Conservation (phyloP, 2,797 vertebrate species). For the Rhyacichthys aspro region DNA sequence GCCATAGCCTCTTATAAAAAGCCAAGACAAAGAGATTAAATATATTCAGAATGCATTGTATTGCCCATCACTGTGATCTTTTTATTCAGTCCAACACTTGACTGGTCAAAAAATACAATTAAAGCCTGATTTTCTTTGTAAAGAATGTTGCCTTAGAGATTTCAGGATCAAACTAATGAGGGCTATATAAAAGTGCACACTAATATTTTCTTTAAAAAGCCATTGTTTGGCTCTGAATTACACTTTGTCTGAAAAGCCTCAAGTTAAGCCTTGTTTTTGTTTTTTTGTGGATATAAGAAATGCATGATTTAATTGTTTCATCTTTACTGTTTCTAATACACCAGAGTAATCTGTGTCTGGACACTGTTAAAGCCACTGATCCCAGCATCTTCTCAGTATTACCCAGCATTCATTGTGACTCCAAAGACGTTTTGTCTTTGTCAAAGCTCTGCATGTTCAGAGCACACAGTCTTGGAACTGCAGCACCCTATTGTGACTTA, state of each 20-base stretch:
- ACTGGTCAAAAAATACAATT: slow-evolving; percentile 45
- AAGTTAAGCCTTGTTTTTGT: slow-evolving; percentile 4
- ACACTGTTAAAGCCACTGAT: slow-evolving; percentile 13
- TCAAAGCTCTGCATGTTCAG: slow-evolving; percentile 49
- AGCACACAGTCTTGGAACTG: slow-evolving; percentile 35
- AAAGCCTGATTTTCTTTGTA: slow-evolving; percentile 56
- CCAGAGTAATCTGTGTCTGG: slow-evolving; percentile 8
- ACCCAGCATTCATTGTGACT: slow-evolving; percentile 24
- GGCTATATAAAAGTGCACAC: slow-evolving; percentile 73
- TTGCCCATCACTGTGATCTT: slow-evolving; percentile 63
- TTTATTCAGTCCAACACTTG: slow-evolving; percentile 46
- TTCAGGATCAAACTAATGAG: slow-evolving; percentile 78
- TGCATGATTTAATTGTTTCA: slow-evolving; percentile 45
- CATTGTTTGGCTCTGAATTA: slow-evolving; percentile 53
- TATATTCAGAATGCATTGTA: slow-evolving; percentile 30
- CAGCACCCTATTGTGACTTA: slow-evolving; percentile 52
- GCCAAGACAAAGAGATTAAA: slow-evolving; percentile 41
- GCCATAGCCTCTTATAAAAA: slow-evolving; percentile 25
- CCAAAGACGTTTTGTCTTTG: slow-evolving; percentile 17
- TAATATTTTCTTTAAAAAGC: slow-evolving; percentile 54
- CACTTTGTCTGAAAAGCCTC: slow-evolving; percentile 32
- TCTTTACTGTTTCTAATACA: slow-evolving; percentile 5
- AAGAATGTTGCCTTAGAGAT: slow-evolving; percentile 78
- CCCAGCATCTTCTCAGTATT: slow-evolving; percentile 3
- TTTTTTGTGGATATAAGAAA: slow-evolving; percentile 23